Evolutionary conservation across 2,888 invertebrate species (phyloP), one percentile per base, ranked within the genome.

Genomic region (Enchytraeus crypticus): DNA sequence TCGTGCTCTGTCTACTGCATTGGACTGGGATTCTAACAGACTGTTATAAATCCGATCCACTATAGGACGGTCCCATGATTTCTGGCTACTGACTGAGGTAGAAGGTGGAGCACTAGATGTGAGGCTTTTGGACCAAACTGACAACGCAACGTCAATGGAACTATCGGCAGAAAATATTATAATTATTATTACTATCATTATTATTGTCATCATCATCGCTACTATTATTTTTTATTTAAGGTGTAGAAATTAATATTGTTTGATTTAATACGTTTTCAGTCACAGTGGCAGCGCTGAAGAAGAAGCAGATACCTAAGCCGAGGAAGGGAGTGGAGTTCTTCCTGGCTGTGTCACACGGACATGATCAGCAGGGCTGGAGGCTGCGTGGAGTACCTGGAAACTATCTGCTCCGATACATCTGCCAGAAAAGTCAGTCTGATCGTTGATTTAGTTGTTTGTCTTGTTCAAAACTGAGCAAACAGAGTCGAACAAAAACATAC

Each of bases 371-470:
- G 14, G 64, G 57, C n/a, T 66, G 66, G 66, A 21, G 61, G n/a
- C 58, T 66, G 51, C 60, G 60, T 18, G 60, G 56, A 23, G 21
- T 66, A 3, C 64, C 64, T 0, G 60, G 57, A 23, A 66, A 60
- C 62, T 66, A 61, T 59, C 51, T 53, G 27, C 64, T 66, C 11
- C 38, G 66, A 14, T 66, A 62, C 59, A 64, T 64, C 53, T 66
- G 66, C 58, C 62, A 66, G 34, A 66, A 57, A 59, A 57, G 66
- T 66, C n/a, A n/a, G n/a, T n/a, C n/a, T n/a, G n/a, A n/a, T n/a
- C n/a, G n/a, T n/a, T n/a, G n/a, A n/a, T n/a, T n/a, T n/a, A n/a
- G n/a, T n/a, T n/a, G n/a, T n/a, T n/a, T n/a, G n/a, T n/a, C n/a
- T n/a, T n/a, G n/a, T n/a, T n/a, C n/a, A n/a, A n/a, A n/a, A n/a